Conservation (phyloP, 2,113 vertebrate genomes). For the Etia nguti region DNA sequence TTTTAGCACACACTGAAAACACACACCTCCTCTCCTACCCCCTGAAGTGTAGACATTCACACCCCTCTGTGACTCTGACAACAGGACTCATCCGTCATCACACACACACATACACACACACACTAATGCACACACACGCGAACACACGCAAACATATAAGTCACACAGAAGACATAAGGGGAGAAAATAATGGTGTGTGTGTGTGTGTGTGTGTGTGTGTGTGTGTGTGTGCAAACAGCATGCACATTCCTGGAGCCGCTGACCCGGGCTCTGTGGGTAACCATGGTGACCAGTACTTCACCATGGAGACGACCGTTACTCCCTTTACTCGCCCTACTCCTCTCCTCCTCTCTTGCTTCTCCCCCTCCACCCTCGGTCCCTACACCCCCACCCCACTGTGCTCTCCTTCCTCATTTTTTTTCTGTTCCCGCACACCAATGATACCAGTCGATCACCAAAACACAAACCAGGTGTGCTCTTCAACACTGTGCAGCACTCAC, state of each 20-base stretch:
- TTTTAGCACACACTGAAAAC: slow-evolving; percentile 18
- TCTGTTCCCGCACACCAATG: not conserved
- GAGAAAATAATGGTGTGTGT: slow-evolving; percentile 40
- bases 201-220: not conserved
- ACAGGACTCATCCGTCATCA: slow-evolving; percentile 52
- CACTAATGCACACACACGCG: not conserved
- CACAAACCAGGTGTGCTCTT: slow-evolving; percentile 22
- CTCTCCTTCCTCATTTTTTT: not conserved
- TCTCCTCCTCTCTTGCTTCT: slow-evolving; percentile 18
- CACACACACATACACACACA: not conserved
- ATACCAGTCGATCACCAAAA: not conserved
- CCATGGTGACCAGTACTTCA: slow-evolving; percentile 69
- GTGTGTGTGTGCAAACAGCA: slow-evolving; percentile 43
- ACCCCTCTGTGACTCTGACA: slow-evolving; percentile 52
- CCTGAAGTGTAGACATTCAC: slow-evolving; percentile 55
- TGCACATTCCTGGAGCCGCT: slow-evolving; percentile 66
- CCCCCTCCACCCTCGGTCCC: not conserved
- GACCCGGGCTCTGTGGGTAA: slow-evolving; percentile 69
- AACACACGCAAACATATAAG: not conserved
- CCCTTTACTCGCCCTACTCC: slow-evolving; percentile 52
- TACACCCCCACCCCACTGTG: not conserved
- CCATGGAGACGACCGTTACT: slow-evolving; percentile 71
- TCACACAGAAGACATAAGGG: not conserved
- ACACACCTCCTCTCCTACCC: slow-evolving; percentile 39
- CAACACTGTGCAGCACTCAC: not conserved